phyloP scores from a whole-genome alignment of 1,140 invertebrate genomes.

The Cepaea nemoralis region DNA sequence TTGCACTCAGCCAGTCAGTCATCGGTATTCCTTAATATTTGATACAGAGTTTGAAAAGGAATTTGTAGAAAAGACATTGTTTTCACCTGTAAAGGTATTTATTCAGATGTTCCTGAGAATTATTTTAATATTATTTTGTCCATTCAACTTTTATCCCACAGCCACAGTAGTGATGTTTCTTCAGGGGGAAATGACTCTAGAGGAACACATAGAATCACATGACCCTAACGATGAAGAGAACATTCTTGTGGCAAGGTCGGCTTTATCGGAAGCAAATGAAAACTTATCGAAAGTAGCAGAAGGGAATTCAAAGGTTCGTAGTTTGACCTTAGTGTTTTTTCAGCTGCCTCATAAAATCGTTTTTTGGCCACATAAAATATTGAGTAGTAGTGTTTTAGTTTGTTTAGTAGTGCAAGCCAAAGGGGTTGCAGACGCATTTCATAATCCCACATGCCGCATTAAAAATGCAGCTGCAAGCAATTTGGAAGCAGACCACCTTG shows the following conservation, averaged over 20 bases:
- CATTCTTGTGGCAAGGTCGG: slow-evolving; percentile 19
- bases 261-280: slow-evolving; percentile 24
- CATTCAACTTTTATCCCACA: neutral
- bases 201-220: slow-evolving; percentile 36
- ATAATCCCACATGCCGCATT: too few species aligned
- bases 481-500: too few species aligned
- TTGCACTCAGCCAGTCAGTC: too few species aligned
- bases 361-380: too few species aligned
- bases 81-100: neutral
- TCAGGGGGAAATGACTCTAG: slow-evolving; percentile 31
- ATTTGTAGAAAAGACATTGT: neutral
- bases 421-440: too few species aligned
- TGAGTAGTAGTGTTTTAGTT: too few species aligned
- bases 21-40: neutral
- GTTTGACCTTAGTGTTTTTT: too few species aligned
- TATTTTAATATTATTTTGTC: neutral
- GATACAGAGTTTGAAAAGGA: neutral
- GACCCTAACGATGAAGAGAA: slow-evolving; percentile 35
- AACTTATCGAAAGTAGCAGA: slow-evolving; percentile 3
- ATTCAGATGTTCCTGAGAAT: neutral
- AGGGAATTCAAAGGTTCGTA: slow-evolving; percentile 24
- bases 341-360: too few species aligned
- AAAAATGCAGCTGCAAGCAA: too few species aligned
- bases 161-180: slow-evolving; percentile 19
- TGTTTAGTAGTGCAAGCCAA: too few species aligned